Conservation (phyloP, 2,888 invertebrate genomes). For the Megaustenia siamemsis region DNA sequence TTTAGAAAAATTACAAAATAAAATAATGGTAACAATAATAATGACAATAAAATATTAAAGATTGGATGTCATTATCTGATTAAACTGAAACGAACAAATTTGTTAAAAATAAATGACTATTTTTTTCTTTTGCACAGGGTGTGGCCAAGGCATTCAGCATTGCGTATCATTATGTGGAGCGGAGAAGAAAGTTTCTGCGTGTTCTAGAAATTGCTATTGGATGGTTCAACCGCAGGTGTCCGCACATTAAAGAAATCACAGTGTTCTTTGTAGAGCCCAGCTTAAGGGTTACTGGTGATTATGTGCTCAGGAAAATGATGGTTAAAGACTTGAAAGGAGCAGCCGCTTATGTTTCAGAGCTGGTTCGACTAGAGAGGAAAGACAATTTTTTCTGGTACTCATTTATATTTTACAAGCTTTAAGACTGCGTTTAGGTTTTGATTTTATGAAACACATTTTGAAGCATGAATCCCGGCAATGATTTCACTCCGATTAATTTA, state of each 20-base stretch:
- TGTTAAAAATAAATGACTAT: background rate
- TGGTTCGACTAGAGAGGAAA: conserved; percentile 74
- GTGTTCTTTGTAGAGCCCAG: conserved; percentile 79
- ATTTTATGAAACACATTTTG: no score
- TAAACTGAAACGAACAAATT: no score
- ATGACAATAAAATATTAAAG: background rate
- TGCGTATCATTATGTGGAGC: conserved; percentile 78
- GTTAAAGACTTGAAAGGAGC: conserved; percentile 73
- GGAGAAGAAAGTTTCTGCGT: conserved; percentile 76
- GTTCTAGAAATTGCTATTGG: conserved; percentile 78
- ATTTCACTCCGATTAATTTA: no score
- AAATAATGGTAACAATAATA: no score
- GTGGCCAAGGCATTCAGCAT: conserved; percentile 79
- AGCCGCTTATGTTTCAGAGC: conserved; percentile 67
- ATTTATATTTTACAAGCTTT: no score
- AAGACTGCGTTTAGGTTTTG: no score
- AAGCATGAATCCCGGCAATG: no score
- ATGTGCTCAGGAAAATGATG: conserved; percentile 77
- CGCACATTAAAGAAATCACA: conserved; percentile 74
- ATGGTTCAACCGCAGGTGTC: conserved; percentile 78
- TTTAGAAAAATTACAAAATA: no score
- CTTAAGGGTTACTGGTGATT: conserved; percentile 66
- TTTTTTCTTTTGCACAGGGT: conserved; percentile 66
- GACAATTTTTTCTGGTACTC: conserved; percentile 79
- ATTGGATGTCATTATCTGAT: background rate